Base-by-base conservation (phyloP, 2,113 vertebrate genomes). In the Neolamprologus hecqui region DNA sequence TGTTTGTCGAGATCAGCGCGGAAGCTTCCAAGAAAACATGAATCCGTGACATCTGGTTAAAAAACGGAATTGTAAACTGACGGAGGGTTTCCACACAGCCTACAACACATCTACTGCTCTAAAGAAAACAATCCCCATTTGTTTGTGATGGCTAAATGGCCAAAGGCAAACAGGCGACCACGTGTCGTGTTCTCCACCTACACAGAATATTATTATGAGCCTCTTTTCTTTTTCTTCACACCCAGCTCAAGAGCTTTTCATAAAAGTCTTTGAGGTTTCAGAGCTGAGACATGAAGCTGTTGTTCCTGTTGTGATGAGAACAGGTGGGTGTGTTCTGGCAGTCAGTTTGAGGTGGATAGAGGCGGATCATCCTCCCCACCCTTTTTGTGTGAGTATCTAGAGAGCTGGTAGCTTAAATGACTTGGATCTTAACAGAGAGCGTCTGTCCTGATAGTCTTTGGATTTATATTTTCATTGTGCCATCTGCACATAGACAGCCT, bases 371-470 rank as follows among this genome's bases (percentile, higher is more conserved):
- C 57, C 57, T 6, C 57, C 3, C 26, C 0, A 31, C 26, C 0
- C 57, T 60, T 60, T 58, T 60, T 31, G 0, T 0, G 8, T 0
- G 57, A 60, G 5, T 63, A 17, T 0, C 4, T 11, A 0, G 28
- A 0, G 58, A 63, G 58, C 2, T 33, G 14, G 15, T 10, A 19
- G 58, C 5, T 63, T 63, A 11, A 2, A 63, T 19, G 9, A 63
- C 58, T 63, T 63, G 1, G 58, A 33, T 63, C 15, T 11, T 31
- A 33, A 63, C 58, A 60, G 58, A 60, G 28, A 19, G 58, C 4
- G 9, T 63, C 58, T 63, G 26, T 63, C 28, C 15, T 33, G 58
- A 63, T 63, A 63, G 28, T 58, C 2, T 23, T 23, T 23, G 23
- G 23, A 23, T 23, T 23, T 23, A 26, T 58, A 58, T 58, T 58